Percentiles rank a stretch among this genome's conserved stretches.
These are phyloP conservation scores for Danio rerio DNA, from an alignment of 2,113 vertebrate species.

Conservation along the genomic window GRCz12tu NC_133188.1:29315001-29315500, in stretches of 20 bases:
- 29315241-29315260: slow-evolving; percentile 15
- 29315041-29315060: slow-evolving; percentile 14
- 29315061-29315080: neutral
- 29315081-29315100: slow-evolving; percentile 42
- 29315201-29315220: slow-evolving; percentile 43
- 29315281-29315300: slow-evolving; percentile 77
- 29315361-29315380: slow-evolving; percentile 58
- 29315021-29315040: slow-evolving; percentile 51
- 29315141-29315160: slow-evolving; percentile 52
- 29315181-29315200: slow-evolving; percentile 51
- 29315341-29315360: slow-evolving; percentile 59
- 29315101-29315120: slow-evolving; percentile 47
- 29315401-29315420: slow-evolving; percentile 23
- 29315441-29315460: slow-evolving; percentile 5
- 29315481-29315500: no score
- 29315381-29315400: slow-evolving; percentile 40
- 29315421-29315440: slow-evolving; percentile 33
- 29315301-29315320: slow-evolving; percentile 68
- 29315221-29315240: slow-evolving; percentile 43
- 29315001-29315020: slow-evolving; percentile 28
- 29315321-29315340: slow-evolving; percentile 66
- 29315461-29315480: neutral
- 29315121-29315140: slow-evolving; percentile 55
- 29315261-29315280: slow-evolving; percentile 72
- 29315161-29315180: slow-evolving; percentile 60